Percentiles rank a stretch among this genome's conserved stretches.
phyloP scores from a whole-genome alignment of 2,888 invertebrate species.

The Phlogophora meticulosa region DNA sequence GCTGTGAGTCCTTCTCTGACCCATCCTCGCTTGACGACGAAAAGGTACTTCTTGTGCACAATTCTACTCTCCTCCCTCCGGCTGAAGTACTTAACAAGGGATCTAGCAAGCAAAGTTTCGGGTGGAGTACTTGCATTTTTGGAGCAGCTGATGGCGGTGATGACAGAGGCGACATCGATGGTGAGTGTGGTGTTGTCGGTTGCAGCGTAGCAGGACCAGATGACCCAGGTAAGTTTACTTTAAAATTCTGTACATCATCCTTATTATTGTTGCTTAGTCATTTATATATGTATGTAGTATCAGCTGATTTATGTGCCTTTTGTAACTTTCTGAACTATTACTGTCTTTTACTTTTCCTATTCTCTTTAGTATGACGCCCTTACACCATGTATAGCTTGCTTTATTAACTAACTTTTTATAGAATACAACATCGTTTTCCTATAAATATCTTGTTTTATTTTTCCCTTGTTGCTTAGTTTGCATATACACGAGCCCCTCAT shows the following conservation, averaged over 20 bases:
- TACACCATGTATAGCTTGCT: slow-evolving; percentile 2
- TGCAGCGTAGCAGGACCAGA: not conserved
- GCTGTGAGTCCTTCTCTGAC: not conserved
- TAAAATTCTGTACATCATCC: not conserved
- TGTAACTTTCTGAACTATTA: not conserved
- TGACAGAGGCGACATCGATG: not conserved
- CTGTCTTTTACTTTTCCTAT: slow-evolving; percentile 3
- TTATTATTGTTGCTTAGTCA: not conserved
- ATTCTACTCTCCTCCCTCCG: not conserved
- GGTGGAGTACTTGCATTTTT: not conserved
- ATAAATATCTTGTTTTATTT: not conserved
- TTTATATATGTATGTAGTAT: slow-evolving; percentile 3
- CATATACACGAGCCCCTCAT: no score
- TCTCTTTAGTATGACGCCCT: slow-evolving; percentile 4
- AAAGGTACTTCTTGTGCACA: not conserved
- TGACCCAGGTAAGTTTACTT: not conserved
- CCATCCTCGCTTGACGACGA: not conserved
- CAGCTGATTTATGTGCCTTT: slow-evolving; percentile 10
- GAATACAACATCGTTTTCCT: not conserved
- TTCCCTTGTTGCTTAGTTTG: not conserved
- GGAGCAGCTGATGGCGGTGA: not conserved
- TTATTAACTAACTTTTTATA: not conserved
- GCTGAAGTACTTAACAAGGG: not conserved
- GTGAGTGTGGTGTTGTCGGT: no score
- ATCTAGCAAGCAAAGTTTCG: no score